Conservation (phyloP, 2,888 invertebrate genomes). For the Beris chalybata region DNA sequence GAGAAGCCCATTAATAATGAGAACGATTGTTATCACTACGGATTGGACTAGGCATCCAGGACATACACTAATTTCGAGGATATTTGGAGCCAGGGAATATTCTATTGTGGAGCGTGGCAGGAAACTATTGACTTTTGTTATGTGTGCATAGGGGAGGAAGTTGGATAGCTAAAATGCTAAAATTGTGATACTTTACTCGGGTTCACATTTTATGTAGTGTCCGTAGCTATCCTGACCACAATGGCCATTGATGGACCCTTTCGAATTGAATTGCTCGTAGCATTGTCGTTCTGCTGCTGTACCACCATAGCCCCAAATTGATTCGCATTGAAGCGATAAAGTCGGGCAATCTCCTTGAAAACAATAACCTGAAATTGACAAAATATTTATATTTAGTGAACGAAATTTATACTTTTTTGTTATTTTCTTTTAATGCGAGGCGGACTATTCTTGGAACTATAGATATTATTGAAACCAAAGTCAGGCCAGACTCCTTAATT, state of each 20-base stretch:
- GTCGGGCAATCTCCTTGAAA: slow-evolving; percentile 92
- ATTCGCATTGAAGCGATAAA: slow-evolving; percentile 82
- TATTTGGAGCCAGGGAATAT: not conserved
- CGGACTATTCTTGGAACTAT: not conserved
- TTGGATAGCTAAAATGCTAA: not conserved
- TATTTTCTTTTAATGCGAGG: no score
- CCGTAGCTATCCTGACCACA: slow-evolving; percentile 82
- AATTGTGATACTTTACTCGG: slow-evolving; percentile 66
- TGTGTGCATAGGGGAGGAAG: not conserved
- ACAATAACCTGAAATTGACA: slow-evolving; percentile 69
- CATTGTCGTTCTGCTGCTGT: slow-evolving; percentile 82
- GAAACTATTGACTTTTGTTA: not conserved
- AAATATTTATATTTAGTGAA: slow-evolving; percentile 15
- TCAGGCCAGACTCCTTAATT: no score
- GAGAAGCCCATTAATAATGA: slow-evolving; percentile 20
- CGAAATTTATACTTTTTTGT: slow-evolving; percentile 27
- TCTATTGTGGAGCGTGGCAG: not conserved
- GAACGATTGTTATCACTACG: slow-evolving; percentile 27
- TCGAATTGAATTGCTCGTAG: slow-evolving; percentile 93
- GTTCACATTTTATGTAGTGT: slow-evolving; percentile 82
- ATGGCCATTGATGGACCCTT: slow-evolving; percentile 93
- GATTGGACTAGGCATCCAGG: not conserved
- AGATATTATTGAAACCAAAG: no score
- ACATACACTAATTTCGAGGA: no score
- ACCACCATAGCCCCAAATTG: slow-evolving; percentile 91